These are phyloP conservation scores for Anableps anableps DNA, from an alignment of 2,797 vertebrate genomes.

Conservation along the genomic window DNA sequence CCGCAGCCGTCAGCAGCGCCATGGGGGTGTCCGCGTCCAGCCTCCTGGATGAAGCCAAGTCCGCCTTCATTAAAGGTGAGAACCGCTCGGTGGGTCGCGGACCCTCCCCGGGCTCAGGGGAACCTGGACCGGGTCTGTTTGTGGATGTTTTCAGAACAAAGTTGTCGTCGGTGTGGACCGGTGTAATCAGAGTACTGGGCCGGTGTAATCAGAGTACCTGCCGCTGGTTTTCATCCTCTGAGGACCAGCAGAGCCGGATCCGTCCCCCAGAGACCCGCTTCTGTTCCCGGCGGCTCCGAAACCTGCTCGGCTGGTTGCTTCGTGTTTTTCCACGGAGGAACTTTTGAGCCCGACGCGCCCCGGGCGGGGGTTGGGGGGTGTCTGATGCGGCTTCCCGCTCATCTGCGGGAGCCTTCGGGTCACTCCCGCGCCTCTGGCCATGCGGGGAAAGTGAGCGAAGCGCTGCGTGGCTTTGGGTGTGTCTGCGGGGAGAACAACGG, in stretches of 20 bases:
- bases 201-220: neutral
- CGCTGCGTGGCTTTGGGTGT: slow-evolving; percentile 17
- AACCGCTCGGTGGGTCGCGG: neutral
- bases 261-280: neutral
- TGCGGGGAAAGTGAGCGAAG: too few species aligned
- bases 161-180: neutral
- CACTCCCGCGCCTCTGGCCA: too few species aligned
- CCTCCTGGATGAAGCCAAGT: slow-evolving; percentile 85
- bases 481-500: neutral
- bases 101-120: neutral
- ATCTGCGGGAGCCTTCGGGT: neutral
- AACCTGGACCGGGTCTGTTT: neutral
- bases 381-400: neutral
- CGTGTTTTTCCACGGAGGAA: neutral
- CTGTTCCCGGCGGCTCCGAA: neutral
- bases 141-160: neutral
- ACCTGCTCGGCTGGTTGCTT: slow-evolving; percentile 24
- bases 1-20: slow-evolving; percentile 33
- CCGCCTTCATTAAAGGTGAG: slow-evolving; percentile 86
- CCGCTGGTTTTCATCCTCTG: neutral
- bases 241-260: too few species aligned
- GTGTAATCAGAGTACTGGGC: neutral
- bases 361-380: too few species aligned
- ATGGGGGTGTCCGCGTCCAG: slow-evolving; percentile 88
- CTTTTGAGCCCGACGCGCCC: neutral